phyloP scores from a whole-genome alignment of 2,797 vertebrate genomes.

The Nasua narica region DNA sequence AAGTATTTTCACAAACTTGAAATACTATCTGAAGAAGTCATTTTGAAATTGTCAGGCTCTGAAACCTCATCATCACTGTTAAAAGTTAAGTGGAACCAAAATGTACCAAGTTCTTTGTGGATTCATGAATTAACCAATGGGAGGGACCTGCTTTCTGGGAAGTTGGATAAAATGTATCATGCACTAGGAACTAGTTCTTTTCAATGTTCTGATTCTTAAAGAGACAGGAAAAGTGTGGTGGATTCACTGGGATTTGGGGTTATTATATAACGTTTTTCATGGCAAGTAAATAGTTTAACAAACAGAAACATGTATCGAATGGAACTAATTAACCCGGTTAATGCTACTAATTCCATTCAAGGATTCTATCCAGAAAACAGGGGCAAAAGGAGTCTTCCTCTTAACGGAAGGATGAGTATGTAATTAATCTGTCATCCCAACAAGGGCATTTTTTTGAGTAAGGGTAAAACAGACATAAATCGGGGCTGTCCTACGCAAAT shows the following conservation, averaged over 20 bases:
- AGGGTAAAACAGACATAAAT: not conserved
- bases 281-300: not conserved
- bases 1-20: not conserved
- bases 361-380: not conserved
- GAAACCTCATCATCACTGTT: not conserved
- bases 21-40: not conserved
- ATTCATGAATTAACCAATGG: not conserved
- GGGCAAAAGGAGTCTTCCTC: not conserved
- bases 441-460: not conserved
- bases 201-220: not conserved
- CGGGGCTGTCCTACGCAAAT: not conserved
- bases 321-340: not conserved
- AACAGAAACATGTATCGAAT: not conserved
- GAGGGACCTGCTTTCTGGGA: not conserved
- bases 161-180: not conserved
- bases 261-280: not conserved
- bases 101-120: not conserved
- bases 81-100: not conserved
- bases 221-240: not conserved
- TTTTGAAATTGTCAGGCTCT: not conserved
- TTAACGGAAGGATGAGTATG: not conserved
- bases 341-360: not conserved
- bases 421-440: not conserved
- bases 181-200: not conserved
- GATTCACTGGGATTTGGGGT: not conserved